These are phyloP conservation scores for Gasterosteus aculeatus DNA, from an alignment of 2,113 vertebrate genomes.

Conservation along the genomic window DNA sequence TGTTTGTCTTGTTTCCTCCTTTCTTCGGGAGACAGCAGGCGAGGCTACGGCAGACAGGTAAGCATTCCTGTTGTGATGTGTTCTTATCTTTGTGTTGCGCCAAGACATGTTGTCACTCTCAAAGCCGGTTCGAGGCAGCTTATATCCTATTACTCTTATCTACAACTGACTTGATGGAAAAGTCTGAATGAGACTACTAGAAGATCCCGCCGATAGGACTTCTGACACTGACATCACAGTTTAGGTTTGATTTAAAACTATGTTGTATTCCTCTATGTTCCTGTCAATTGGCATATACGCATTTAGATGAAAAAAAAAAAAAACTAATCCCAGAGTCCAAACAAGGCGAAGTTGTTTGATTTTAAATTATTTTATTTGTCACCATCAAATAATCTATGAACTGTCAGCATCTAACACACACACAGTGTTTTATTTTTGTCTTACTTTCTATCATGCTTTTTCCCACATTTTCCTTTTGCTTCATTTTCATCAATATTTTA, in stretches of 20 bases:
- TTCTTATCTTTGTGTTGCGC: constrained; percentile 52
- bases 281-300: constrained; percentile 54
- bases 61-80: constrained; percentile 49
- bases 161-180: constrained; percentile 62
- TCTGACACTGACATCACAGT: constrained; percentile 51
- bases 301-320: constrained; percentile 9
- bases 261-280: constrained; percentile 25
- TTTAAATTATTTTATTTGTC: constrained; percentile 23
- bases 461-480: constrained; percentile 20
- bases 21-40: constrained; percentile 59
- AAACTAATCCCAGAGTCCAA: constrained; percentile 23
- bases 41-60: constrained; percentile 75
- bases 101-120: constrained; percentile 46
- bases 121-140: constrained; percentile 39
- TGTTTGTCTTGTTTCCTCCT: constrained; percentile 54
- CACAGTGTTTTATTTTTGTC: constrained; percentile 22
- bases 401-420: constrained; percentile 2
- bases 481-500: constrained; percentile 36
- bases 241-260: constrained; percentile 34
- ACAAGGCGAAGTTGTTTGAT: constrained; percentile 22
- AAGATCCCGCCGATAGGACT: constrained; percentile 47
- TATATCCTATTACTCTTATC: constrained; percentile 70
- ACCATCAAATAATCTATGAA: constrained; percentile 23
- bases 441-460: not conserved
- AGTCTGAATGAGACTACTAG: constrained; percentile 64